phyloP scores from a whole-genome alignment of 2,888 invertebrate species.

The Bembecia ichneumoniformis region DNA sequence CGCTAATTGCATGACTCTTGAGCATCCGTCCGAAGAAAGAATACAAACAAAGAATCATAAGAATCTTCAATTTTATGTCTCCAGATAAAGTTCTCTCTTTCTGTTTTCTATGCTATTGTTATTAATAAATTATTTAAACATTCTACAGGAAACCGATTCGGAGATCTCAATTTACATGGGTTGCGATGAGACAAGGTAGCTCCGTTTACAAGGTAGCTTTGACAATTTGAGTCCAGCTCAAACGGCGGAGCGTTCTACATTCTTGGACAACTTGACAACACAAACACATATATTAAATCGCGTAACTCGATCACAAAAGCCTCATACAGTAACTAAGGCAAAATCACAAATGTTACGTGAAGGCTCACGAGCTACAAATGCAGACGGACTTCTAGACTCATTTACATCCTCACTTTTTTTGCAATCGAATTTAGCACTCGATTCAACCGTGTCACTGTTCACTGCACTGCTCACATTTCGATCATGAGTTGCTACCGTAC shows the following conservation, averaged over 20 bases:
- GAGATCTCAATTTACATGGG: conserved; percentile 65
- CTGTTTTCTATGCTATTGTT: conserved; percentile 66
- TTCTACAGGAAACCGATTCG: conserved; percentile 71
- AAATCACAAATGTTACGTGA: conserved; percentile 68
- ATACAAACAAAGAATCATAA: conserved; percentile 46
- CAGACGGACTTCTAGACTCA: conserved; percentile 43
- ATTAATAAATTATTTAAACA: conserved; percentile 70
- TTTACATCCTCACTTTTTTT: conserved; percentile 51
- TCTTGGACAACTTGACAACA: conserved; percentile 42
- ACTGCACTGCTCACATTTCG: conserved; percentile 60
- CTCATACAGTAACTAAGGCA: conserved; percentile 68
- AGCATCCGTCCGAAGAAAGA: conserved; percentile 34
- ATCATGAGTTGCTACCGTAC: conserved; percentile 45
- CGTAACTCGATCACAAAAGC: conserved; percentile 46
- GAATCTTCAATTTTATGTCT: conserved; percentile 21
- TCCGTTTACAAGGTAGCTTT: conserved; percentile 53
- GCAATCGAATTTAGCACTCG: conserved; percentile 42
- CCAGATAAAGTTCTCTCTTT: conserved; percentile 61
- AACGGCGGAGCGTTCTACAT: conserved; percentile 59
- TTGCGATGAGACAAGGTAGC: conserved; percentile 53
- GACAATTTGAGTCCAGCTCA: conserved; percentile 70
- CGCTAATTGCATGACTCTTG: conserved; percentile 56
- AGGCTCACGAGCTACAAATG: conserved; percentile 35
- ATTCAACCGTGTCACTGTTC: conserved; percentile 45
- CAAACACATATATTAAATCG: conserved; percentile 37